Conservation (phyloP, 2,888 invertebrate genomes). For the Eupithecia vulgata region DNA sequence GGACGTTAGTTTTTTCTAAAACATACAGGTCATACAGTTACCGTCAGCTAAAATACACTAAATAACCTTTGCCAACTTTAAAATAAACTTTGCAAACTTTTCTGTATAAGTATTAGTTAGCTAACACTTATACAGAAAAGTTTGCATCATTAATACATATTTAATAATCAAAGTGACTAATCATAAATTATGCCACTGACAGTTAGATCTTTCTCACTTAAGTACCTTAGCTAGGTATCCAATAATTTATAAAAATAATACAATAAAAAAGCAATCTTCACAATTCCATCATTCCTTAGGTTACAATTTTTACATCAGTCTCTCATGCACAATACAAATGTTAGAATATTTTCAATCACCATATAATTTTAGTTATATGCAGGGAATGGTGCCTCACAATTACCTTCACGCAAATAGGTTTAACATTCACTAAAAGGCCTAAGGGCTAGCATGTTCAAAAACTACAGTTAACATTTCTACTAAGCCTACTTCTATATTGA, state of each 20-base stretch:
- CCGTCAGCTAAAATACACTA: too few species aligned
- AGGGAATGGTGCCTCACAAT: not conserved
- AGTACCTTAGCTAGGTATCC: not conserved
- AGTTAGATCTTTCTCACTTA: not conserved
- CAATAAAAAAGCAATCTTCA: not conserved
- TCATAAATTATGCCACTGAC: not conserved
- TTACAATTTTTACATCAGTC: not conserved
- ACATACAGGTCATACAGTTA: too few species aligned
- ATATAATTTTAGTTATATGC: not conserved
- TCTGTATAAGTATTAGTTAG: too few species aligned
- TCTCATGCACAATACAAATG: slow-evolving; percentile 4
- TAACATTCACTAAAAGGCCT: not conserved
- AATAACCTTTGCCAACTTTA: too few species aligned
- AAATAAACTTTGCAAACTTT: too few species aligned
- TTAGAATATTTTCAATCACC: not conserved
- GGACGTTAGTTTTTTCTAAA: too few species aligned
- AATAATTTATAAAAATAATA: not conserved
- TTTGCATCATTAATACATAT: too few species aligned
- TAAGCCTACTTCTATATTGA: not conserved
- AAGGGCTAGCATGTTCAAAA: not conserved
- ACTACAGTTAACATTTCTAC: not conserved
- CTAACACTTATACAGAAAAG: too few species aligned
- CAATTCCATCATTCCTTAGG: slow-evolving; percentile 4
- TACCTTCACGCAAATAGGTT: not conserved
- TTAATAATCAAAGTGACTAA: too few species aligned